phyloP scores from a whole-genome alignment of 2,888 invertebrate genomes.

The Melanotus villosus region DNA sequence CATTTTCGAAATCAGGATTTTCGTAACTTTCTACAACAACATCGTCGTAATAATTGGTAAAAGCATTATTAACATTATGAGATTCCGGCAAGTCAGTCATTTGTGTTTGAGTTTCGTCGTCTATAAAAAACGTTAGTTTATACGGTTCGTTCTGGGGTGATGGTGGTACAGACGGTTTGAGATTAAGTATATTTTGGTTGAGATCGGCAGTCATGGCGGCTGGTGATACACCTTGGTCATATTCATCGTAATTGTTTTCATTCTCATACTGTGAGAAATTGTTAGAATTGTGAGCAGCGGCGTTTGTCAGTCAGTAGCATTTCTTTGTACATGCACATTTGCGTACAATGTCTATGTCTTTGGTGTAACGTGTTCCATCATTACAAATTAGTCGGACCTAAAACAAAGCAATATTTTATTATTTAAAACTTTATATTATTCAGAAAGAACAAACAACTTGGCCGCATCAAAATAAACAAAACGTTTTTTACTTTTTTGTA shows the following conservation, averaged over 20 bases:
- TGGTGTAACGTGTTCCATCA: slow-evolving; percentile 93
- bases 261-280: slow-evolving; percentile 48
- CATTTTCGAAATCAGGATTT: slow-evolving; percentile 50
- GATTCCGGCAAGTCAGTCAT: slow-evolving; percentile 28
- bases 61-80: slow-evolving; percentile 42
- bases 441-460: too few species aligned
- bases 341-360: slow-evolving; percentile 96
- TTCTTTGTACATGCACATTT: slow-evolving; percentile 97
- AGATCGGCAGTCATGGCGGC: slow-evolving; percentile 50
- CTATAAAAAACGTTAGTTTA: slow-evolving; percentile 64
- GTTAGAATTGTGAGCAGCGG: slow-evolving; percentile 72
- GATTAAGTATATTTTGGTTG: slow-evolving; percentile 57
- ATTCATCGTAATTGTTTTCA: slow-evolving; percentile 32
- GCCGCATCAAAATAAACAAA: too few species aligned
- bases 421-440: too few species aligned
- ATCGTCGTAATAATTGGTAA: slow-evolving; percentile 60
- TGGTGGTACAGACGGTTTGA: slow-evolving; percentile 55
- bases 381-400: slow-evolving; percentile 92
- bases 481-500: too few species aligned
- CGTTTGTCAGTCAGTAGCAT: slow-evolving; percentile 82
- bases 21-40: slow-evolving; percentile 65
- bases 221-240: slow-evolving; percentile 43
- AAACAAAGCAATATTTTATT: slow-evolving; percentile 52
- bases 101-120: slow-evolving; percentile 55
- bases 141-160: slow-evolving; percentile 58